Base-by-base conservation (phyloP, 2,113 vertebrate genomes). In the Cololabis saira region DNA sequence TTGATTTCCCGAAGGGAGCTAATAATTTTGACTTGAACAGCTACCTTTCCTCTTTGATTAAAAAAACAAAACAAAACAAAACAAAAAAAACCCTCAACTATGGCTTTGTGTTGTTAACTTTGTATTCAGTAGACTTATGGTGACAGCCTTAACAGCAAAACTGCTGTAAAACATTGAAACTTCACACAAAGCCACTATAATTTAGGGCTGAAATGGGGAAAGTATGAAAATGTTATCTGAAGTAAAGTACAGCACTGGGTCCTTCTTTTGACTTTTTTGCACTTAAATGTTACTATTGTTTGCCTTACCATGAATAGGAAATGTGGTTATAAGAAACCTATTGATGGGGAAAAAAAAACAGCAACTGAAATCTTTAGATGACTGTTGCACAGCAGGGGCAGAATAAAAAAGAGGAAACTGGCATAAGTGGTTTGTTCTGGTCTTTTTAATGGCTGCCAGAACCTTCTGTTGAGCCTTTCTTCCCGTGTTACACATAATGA, bases 401-500 rank as follows among this genome's bases (percentile, higher is more conserved):
- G 13, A 63, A 19, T 37, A n/a, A 16, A 68, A 57, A 65, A 19
- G 41, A 22, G 45, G 53, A 57, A 22, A 61, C 0, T 4, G 52
- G 24, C 59, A 67, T 22, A 78, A 69, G 73, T 85, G 73, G 58
- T 69, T 64, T 71, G 53, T 74, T 79, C 55, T 61, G 64, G 44
- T 71, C 54, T 27, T 49, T 37, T 61, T 71, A 77, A 67, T 7
- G 12, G 45, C 56, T 79, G 74, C 74, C 71, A 85, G 66, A 69
- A 69, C 62, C 68, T 47, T 74, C 69, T 77, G 66, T 74, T 71
- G 77, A 21, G 9, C 15, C 42, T 55, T 24, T 76, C 68, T 76
- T 79, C 75, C 50, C 64, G 65, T 76, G 58, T 58, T 52, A 14
- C 51, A 44, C 48, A 64, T 41, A 69, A n/a, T 43, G 56, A 48